A percentile compares a stretch with the other conserved stretches of the same genome.
Evolutionary conservation across 2,888 invertebrate genomes (phyloP).

Genomic region (Celastrina argiolus): DNA sequence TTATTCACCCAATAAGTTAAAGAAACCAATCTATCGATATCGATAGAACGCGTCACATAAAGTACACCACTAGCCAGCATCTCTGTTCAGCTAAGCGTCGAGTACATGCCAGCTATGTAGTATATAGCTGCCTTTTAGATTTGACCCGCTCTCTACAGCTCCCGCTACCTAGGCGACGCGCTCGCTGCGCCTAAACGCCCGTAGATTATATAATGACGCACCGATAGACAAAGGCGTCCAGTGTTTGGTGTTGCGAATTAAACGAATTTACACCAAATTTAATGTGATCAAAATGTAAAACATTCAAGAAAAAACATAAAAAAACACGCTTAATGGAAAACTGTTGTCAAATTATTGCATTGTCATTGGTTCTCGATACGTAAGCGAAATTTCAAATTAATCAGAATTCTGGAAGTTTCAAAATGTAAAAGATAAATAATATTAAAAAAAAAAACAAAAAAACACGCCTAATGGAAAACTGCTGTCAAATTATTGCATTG

Average conservation of each 20-base stretch:
- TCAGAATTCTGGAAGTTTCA: too few relatives aligned
- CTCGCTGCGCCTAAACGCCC: slow-evolving; percentile 38
- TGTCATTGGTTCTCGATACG: too few relatives aligned
- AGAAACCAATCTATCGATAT: slow-evolving; percentile 34
- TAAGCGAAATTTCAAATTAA: too few relatives aligned
- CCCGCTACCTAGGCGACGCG: slow-evolving; percentile 34
- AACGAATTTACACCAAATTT: background rate
- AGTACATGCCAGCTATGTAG: slow-evolving; percentile 55
- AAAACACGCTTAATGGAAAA: too few relatives aligned
- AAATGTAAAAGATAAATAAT: too few relatives aligned
- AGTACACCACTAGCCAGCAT: slow-evolving; percentile 40
- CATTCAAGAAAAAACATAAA: too few relatives aligned
- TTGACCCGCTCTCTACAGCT: slow-evolving; percentile 39
- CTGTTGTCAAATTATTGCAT: too few relatives aligned
- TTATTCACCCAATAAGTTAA: background rate
- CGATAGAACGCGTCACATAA: slow-evolving; percentile 29
- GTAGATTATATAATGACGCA: slow-evolving; percentile 38
- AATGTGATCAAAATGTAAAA: background rate
- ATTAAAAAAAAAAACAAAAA: too few relatives aligned
- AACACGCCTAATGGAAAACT: too few relatives aligned
- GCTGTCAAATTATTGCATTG: too few relatives aligned
- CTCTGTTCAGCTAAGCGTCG: slow-evolving; percentile 49
- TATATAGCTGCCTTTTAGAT: slow-evolving; percentile 66
- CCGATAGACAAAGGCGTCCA: slow-evolving; percentile 31
- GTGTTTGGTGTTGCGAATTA: slow-evolving; percentile 28